A percentile compares a stretch with the other conserved stretches of the same genome.
Evolutionary conservation across 1,140 invertebrate species (phyloP).

Genomic region (Parasteatoda tepidariorum): DNA sequence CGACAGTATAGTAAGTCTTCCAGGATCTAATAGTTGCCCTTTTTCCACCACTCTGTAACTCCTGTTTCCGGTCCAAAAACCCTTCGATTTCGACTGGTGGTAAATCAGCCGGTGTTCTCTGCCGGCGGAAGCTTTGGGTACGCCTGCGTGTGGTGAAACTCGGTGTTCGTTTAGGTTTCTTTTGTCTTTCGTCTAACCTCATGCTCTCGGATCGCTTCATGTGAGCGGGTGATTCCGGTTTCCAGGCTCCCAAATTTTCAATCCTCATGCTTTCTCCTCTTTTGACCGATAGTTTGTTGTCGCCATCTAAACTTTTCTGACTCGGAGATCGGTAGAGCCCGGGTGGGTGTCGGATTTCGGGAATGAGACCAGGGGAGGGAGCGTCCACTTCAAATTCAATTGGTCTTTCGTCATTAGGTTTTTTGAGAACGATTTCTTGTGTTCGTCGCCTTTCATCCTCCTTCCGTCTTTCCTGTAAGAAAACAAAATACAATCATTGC

Average conservation of each 20-base stretch:
- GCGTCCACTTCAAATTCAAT: slow-evolving; percentile 61
- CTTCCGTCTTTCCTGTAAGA: slow-evolving; percentile 77
- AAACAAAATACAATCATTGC: too few relatives aligned
- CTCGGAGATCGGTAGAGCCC: slow-evolving; percentile 57
- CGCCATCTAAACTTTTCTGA: slow-evolving; percentile 64
- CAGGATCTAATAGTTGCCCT: slow-evolving; percentile 93
- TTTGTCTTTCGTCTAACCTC: slow-evolving; percentile 63
- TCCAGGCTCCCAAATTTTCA: slow-evolving; percentile 66
- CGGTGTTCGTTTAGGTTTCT: slow-evolving; percentile 85
- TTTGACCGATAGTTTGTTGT: slow-evolving; percentile 72
- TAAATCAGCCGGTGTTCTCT: slow-evolving; percentile 74
- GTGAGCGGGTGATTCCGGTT: slow-evolving; percentile 42
- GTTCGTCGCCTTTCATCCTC: slow-evolving; percentile 73
- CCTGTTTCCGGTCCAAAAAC: slow-evolving; percentile 93
- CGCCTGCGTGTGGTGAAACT: slow-evolving; percentile 90
- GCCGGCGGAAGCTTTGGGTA: slow-evolving; percentile 85
- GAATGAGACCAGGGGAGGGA: slow-evolving; percentile 55
- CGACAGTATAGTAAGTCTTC: slow-evolving; percentile 94
- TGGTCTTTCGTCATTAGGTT: slow-evolving; percentile 70
- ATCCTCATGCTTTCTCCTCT: slow-evolving; percentile 90
- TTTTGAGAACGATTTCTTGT: slow-evolving; percentile 73
- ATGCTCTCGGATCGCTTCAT: slow-evolving; percentile 65
- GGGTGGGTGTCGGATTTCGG: slow-evolving; percentile 49
- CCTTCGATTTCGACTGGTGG: slow-evolving; percentile 94
- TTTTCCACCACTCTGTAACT: slow-evolving; percentile 91